These are phyloP conservation scores for Ciconia nigra DNA, from an alignment of 2,797 vertebrate species.

Conservation along the genomic window DNA sequence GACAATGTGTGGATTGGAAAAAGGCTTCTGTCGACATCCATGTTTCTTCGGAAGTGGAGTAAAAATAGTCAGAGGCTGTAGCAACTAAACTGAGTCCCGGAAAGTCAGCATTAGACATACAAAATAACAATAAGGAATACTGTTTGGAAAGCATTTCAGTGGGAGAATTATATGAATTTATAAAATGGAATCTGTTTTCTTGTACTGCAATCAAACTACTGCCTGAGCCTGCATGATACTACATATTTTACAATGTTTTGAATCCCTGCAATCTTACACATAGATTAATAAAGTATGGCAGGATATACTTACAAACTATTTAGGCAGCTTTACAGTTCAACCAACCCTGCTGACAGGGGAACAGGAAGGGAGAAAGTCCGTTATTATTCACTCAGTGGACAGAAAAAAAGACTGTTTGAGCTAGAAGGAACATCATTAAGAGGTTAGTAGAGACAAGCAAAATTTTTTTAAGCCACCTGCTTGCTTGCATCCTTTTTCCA, in stretches of 20 bases:
- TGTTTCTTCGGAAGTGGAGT: neutral
- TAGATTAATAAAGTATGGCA: neutral
- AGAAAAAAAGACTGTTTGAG: neutral
- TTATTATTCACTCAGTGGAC: neutral
- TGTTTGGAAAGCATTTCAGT: neutral
- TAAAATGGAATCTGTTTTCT: neutral
- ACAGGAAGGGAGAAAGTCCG: neutral
- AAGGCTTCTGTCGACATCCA: neutral
- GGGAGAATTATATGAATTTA: neutral
- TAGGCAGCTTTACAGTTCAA: neutral
- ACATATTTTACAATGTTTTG: neutral
- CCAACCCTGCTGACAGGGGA: neutral
- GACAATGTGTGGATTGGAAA: conserved; percentile 12
- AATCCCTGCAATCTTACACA: neutral
- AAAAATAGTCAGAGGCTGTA: neutral
- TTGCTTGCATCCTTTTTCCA: neutral
- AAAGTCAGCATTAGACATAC: neutral
- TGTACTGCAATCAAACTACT: neutral
- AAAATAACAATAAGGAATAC: neutral
- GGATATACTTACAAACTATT: neutral
- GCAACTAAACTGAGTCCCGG: neutral
- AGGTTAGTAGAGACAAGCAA: neutral
- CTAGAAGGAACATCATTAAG: neutral
- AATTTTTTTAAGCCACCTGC: neutral
- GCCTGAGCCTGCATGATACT: neutral